Evolutionary conservation across 2,888 invertebrate species (phyloP), one percentile per base, ranked within the genome.

Genomic region (Sinodicranocentrus sp.): DNA sequence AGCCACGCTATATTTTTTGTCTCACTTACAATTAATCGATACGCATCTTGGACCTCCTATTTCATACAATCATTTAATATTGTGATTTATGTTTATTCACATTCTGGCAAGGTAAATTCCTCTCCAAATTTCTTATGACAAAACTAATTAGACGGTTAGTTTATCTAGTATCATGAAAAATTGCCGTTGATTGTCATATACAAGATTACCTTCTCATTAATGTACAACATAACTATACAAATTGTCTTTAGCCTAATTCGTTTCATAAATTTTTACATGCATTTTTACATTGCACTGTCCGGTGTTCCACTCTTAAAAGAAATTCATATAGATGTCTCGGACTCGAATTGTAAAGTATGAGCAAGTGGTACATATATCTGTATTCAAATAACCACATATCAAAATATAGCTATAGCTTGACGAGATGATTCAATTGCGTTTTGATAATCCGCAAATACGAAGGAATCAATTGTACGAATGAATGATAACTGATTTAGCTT

Each of bases 71-170:
- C n/a, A 57, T 23, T 57, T 57, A 23, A 57, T 57, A 8, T 15
- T 57, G 48, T 48, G 52, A 52, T 33, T 33, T 3, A 33, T 52
- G n/a, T n/a, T 52, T 52, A 52, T 52, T 17, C 15, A 19, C 52
- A 52, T 52, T 52, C 17, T 8, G 23, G 25, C 57, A 57, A 57
- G 57, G 57, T 57, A 57, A 57, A 25, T 57, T 57, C 25, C 57
- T 23, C 8, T 21, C 2, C 6, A 8, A 17, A 21, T 57, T 57
- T 57, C 23, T 48, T 48, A 3, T 6, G 10, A 10, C 15, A 48
- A 48, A n/a, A 48, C 48, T 48, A 48, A 48, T 48, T 48, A 48
- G 48, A 3, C n/a, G n/a, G n/a, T n/a, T n/a, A n/a, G n/a, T n/a
- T n/a, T n/a, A n/a, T n/a, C n/a, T n/a, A n/a, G n/a, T n/a, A n/a